Conservation (phyloP, 2,113 vertebrate genomes). For the Campylorhamphus procurvoides region DNA sequence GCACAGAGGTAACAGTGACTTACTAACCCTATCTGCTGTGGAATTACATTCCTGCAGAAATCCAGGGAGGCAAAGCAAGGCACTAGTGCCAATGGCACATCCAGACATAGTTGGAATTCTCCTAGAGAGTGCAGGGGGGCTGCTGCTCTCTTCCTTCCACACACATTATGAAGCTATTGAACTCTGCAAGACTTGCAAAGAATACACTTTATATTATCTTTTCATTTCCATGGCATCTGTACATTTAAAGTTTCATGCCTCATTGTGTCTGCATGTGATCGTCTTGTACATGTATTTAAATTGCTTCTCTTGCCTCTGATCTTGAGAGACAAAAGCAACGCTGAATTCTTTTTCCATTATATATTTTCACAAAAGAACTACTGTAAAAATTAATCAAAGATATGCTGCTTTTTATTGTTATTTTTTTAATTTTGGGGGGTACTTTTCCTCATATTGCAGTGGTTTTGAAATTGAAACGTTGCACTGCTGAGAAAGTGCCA, state of each 20-base stretch:
- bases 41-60: background rate
- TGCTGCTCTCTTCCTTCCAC: background rate
- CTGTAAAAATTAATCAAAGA: slow-evolving; percentile 61
- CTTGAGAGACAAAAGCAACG: slow-evolving; percentile 17
- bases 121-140: background rate
- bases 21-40: background rate
- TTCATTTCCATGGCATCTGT: slow-evolving; percentile 42
- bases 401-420: slow-evolving; percentile 43
- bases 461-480: slow-evolving; percentile 85
- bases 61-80: background rate
- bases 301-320: slow-evolving; percentile 20
- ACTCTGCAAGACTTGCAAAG: slow-evolving; percentile 38
- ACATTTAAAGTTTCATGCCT: slow-evolving; percentile 15
- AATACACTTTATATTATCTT: slow-evolving; percentile 32
- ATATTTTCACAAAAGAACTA: slow-evolving; percentile 59
- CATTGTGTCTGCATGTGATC: slow-evolving; percentile 14
- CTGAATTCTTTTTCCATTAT: slow-evolving; percentile 26
- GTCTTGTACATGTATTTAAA: slow-evolving; percentile 28
- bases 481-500: slow-evolving; percentile 96
- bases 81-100: background rate
- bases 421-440: slow-evolving; percentile 49
- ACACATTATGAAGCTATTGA: slow-evolving; percentile 5
- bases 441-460: slow-evolving; percentile 70
- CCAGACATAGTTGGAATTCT: background rate
- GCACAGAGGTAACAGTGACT: background rate